Base-by-base conservation (phyloP, 2,888 invertebrate species). In the Mylabris sibirica region DNA sequence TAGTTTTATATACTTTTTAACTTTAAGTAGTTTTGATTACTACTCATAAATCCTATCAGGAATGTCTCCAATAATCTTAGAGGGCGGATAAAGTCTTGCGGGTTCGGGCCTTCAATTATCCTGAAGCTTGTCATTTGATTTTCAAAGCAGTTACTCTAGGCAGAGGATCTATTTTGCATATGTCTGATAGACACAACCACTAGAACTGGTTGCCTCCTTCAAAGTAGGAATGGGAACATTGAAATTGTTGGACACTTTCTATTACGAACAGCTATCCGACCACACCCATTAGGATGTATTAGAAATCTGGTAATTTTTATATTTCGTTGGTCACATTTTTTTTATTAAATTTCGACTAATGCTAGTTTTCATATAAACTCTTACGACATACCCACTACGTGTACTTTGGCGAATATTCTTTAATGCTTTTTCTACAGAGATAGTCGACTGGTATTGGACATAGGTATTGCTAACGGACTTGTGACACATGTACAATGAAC, bases 101-200 rank as follows among this genome's bases (percentile, higher is more conserved):
- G 67, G 69, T 65, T 64, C 68, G 71, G 75, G 72, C 74, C 79
- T 80, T 79, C 80, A 80, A 80, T 80, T 80, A 80, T 78, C 77
- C 78, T 71, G 69, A 72, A 75, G 77, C 80, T 78, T 79, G 79
- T 79, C 79, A 79, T 80, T 80, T 79, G 79, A 76, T 79, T 80
- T 80, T 77, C 77, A 78, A 78, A 80, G 79, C 72, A 78, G 76
- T 74, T 76, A 30, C 30, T 60, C 66, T 72, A 59, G 67, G 73
- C 67, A 69, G 68, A 66, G 66, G 65, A 73, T 73, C 70, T 66
- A 68, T 70, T 78, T 78, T 77, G 75, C 76, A 78, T 77, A 76
- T 70, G 74, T 75, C 74, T 74, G 73, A 75, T 72, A 74, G 73
- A 74, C 63, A 61, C 11, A 30, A 65, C 62, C 60, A 68, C 61